A percentile compares a stretch with the other conserved stretches of the same genome.
These are phyloP conservation scores for Allygus modestus DNA, from an alignment of 2,888 invertebrate species.

Conservation along the genomic window DNA sequence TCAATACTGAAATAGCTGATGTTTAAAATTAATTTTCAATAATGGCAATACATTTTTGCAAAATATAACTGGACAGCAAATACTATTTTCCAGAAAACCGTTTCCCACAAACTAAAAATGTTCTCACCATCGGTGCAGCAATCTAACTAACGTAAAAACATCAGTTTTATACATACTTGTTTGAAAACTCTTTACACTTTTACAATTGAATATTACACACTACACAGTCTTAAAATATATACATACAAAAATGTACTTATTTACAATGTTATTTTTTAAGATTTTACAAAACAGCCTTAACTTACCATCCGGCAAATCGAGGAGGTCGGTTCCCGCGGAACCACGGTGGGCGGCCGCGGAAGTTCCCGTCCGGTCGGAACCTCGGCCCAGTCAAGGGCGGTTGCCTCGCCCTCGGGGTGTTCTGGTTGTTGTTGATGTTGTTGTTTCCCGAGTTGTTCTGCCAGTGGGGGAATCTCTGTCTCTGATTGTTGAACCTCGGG, in stretches of 20 bases:
- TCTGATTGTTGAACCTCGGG: conserved; percentile 41
- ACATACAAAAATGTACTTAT: conserved; percentile 36
- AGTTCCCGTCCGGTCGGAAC: conserved; percentile 35
- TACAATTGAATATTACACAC: not conserved
- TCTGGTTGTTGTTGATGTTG: not conserved
- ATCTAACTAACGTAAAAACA: not conserved
- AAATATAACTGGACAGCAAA: no score
- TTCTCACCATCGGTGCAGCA: conserved; percentile 17
- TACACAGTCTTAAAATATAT: conserved; percentile 52
- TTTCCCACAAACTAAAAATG: no score
- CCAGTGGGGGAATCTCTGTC: conserved; percentile 49
- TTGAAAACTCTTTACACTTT: not conserved
- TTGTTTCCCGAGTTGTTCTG: conserved; percentile 3
- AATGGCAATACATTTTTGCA: no score
- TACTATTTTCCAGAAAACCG: no score
- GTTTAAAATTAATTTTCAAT: no score
- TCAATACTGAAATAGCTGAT: no score
- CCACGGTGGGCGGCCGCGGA: conserved; percentile 52
- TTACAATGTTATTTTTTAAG: conserved; percentile 29
- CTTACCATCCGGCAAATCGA: conserved; percentile 59
- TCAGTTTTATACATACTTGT: not conserved
- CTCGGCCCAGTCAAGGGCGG: conserved; percentile 19
- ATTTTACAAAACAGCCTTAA: conserved; percentile 55
- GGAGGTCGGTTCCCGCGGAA: conserved; percentile 54
- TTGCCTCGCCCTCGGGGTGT: conserved; percentile 20